A percentile compares a stretch with the other conserved stretches of the same genome.
These are phyloP conservation scores for Grallaria varia DNA, from an alignment of 2,113 vertebrate genomes.

Conservation along the genomic window DNA sequence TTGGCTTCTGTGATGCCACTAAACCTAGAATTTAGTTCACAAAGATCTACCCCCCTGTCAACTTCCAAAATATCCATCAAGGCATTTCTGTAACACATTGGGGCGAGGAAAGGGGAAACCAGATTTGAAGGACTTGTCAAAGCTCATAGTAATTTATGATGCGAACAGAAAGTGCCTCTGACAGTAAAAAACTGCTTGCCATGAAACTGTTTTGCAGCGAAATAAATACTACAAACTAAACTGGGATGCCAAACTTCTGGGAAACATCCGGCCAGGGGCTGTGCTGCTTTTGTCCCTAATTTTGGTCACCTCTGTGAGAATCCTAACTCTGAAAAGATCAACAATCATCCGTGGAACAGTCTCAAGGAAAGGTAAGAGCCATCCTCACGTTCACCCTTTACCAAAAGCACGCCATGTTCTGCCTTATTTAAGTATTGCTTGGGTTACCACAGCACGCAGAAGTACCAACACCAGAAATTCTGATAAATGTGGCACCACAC, in stretches of 20 bases:
- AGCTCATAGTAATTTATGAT: constrained; percentile 35
- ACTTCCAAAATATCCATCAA: constrained; percentile 33
- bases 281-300: neutral
- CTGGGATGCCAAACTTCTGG: neutral
- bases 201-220: neutral
- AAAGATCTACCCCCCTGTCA: constrained; percentile 41
- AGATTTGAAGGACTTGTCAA: constrained; percentile 59
- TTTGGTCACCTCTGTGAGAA: neutral
- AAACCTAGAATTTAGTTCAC: neutral
- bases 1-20: neutral
- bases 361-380: neutral
- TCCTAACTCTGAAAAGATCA: neutral
- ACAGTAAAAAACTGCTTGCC: constrained; percentile 23
- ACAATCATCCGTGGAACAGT: neutral
- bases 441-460: neutral
- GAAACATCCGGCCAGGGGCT: neutral
- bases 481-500: neutral
- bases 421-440: neutral
- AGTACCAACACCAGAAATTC: neutral
- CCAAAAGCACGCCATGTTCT: neutral
- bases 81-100: constrained; percentile 16
- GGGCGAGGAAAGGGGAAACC: neutral
- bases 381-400: neutral
- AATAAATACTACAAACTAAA: neutral
- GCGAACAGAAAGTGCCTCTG: constrained; percentile 26